Conservation (phyloP, 2,888 invertebrate genomes). For the Drosophila seclusa region DNA sequence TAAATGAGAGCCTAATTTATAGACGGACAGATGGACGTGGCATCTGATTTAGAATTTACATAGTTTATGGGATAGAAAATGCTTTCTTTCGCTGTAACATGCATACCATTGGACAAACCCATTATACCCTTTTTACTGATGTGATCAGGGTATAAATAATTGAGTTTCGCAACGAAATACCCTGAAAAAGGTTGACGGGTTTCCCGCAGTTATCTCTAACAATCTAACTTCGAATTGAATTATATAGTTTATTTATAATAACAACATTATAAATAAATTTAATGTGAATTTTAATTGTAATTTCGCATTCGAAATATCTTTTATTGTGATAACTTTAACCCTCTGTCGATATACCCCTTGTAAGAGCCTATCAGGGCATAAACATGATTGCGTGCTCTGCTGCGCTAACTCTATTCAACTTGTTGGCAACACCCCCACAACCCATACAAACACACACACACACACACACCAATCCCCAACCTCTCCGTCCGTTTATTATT, state of each 20-base stretch:
- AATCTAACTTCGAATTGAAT: background rate
- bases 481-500: background rate
- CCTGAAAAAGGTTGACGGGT: too few relatives aligned
- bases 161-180: too few relatives aligned
- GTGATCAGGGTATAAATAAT: too few relatives aligned
- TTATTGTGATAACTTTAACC: background rate
- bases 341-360: background rate
- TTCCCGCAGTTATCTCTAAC: background rate
- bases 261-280: background rate
- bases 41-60: too few relatives aligned
- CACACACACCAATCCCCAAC: background rate
- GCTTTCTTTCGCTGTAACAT: too few relatives aligned
- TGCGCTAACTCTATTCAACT: constrained; percentile 58
- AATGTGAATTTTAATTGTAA: background rate
- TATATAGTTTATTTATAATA: background rate
- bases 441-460: background rate
- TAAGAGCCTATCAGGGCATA: constrained; percentile 10
- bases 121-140: too few relatives aligned
- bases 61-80: too few relatives aligned
- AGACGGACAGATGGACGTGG: too few relatives aligned
- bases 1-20: too few relatives aligned
- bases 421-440: constrained; percentile 52
- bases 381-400: constrained; percentile 56
- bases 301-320: background rate
- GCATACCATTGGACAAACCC: too few relatives aligned